A percentile compares a stretch with the other conserved stretches of the same genome.
phyloP scores from a whole-genome alignment of 2,888 invertebrate genomes.

The Willowsia nigromaculata region DNA sequence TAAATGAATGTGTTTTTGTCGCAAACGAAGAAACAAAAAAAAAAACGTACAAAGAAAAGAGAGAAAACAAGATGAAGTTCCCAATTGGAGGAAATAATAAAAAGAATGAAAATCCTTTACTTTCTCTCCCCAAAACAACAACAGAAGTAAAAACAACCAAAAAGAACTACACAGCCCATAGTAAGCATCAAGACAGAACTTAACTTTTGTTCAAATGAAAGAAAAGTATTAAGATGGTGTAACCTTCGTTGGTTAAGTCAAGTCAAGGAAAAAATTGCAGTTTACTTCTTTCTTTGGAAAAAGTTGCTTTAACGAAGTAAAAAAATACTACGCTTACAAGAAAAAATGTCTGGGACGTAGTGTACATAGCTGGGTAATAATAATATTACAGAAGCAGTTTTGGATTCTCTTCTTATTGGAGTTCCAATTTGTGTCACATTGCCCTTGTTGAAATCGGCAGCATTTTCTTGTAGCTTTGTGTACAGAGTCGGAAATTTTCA shows the following conservation, averaged over 20 bases:
- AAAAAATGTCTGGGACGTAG: background rate
- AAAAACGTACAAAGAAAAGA: background rate
- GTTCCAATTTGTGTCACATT: background rate
- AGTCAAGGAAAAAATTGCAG: conserved; percentile 37
- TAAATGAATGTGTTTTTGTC: conserved; percentile 46
- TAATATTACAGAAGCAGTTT: conserved; percentile 6
- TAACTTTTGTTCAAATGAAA: conserved; percentile 13
- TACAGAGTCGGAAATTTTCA: conserved; percentile 21
- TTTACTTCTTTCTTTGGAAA: background rate
- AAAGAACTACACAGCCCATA: background rate
- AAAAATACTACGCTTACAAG: background rate
- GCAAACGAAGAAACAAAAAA: conserved; percentile 18
- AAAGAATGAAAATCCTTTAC: conserved; percentile 34
- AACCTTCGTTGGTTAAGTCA: conserved; percentile 33
- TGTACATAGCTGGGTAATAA: background rate
- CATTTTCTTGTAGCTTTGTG: background rate
- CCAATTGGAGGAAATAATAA: conserved; percentile 27
- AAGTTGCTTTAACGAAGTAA: background rate
- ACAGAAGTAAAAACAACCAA: background rate
- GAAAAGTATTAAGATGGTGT: conserved; percentile 24
- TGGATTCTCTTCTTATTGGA: background rate
- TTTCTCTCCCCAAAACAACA: background rate
- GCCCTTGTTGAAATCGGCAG: background rate
- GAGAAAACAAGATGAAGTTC: conserved; percentile 59
- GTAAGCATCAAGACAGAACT: background rate